phyloP scores from a whole-genome alignment of 2,888 invertebrate genomes.

The Acronicta leporina region DNA sequence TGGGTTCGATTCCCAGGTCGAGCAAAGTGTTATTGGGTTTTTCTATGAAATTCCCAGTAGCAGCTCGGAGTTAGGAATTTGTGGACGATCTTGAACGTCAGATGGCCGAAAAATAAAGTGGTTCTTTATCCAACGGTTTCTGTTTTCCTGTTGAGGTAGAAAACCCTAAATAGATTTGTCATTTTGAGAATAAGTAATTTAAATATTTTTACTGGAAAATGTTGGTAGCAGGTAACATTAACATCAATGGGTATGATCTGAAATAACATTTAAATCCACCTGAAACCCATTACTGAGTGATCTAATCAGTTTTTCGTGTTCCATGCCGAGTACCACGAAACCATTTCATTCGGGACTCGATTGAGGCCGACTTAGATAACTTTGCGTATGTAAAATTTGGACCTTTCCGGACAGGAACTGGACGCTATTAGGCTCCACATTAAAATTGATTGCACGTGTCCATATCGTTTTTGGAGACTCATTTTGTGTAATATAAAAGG shows the following conservation, averaged over 20 bases:
- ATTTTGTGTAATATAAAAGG: slow-evolving; percentile 52
- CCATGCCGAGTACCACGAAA: slow-evolving; percentile 26
- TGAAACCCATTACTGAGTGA: slow-evolving; percentile 29
- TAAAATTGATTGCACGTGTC: slow-evolving; percentile 55
- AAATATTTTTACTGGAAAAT: too few species aligned
- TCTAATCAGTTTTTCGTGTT: slow-evolving; percentile 33
- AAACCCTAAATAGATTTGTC: too few species aligned
- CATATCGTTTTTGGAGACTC: slow-evolving; percentile 52
- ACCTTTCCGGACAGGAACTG: slow-evolving; percentile 44
- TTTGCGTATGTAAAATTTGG: slow-evolving; percentile 45
- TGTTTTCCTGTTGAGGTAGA: too few species aligned
- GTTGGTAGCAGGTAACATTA: too few species aligned
- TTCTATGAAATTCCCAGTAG: too few species aligned
- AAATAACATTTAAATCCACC: slow-evolving; percentile 3
- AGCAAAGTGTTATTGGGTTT: too few species aligned
- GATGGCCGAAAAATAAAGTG: too few species aligned
- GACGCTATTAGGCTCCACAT: slow-evolving; percentile 43
- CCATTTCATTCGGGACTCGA: slow-evolving; percentile 37
- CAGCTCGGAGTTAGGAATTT: too few species aligned
- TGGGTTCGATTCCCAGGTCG: too few species aligned
- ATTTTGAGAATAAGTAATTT: too few species aligned
- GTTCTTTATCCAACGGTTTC: too few species aligned
- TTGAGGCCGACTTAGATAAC: slow-evolving; percentile 39
- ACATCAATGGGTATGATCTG: background rate
- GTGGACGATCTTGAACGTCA: too few species aligned